Evolutionary conservation across 1,140 invertebrate species (phyloP).

Genomic region (Caenorhabditis briggsae): DNA sequence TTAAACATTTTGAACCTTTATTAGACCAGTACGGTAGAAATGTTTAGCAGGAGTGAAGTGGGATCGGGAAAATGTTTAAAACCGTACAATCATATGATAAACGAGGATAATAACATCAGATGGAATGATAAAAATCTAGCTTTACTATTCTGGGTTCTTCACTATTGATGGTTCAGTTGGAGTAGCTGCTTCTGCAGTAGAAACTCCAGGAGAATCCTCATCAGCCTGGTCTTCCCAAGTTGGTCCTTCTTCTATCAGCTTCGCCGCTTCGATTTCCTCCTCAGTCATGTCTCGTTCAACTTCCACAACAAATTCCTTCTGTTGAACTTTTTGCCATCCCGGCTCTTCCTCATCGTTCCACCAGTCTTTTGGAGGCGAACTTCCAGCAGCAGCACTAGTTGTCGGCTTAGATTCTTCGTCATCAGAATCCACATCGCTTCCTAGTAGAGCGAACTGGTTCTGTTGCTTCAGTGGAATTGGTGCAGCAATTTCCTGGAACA

Average conservation of each 20-base stretch:
- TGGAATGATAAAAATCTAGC: no score
- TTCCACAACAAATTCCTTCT: conserved; percentile 18
- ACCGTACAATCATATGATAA: no score
- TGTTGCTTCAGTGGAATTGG: conserved; percentile 44
- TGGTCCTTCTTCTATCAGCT: not conserved
- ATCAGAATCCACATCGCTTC: conserved; percentile 48
- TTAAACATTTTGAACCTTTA: no score
- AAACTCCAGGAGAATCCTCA: not conserved
- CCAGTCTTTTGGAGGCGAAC: conserved; percentile 37
- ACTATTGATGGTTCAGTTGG: not conserved
- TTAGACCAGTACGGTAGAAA: no score
- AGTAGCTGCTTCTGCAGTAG: not conserved
- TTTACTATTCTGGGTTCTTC: no score
- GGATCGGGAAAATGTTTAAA: no score
- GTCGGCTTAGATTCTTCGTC: not conserved
- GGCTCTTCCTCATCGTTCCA: conserved; percentile 44
- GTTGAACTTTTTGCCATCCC: conserved; percentile 26
- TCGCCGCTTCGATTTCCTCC: not conserved
- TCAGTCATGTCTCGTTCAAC: conserved; percentile 12
- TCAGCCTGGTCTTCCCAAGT: conserved; percentile 31
- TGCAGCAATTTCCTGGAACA: conserved; percentile 4
- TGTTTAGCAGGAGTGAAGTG: no score
- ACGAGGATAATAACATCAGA: no score
- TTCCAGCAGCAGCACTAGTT: not conserved
- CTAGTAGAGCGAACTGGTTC: conserved; percentile 55